Base-by-base conservation (phyloP, 2,797 vertebrate genomes). In the Cuculus canorus region DNA sequence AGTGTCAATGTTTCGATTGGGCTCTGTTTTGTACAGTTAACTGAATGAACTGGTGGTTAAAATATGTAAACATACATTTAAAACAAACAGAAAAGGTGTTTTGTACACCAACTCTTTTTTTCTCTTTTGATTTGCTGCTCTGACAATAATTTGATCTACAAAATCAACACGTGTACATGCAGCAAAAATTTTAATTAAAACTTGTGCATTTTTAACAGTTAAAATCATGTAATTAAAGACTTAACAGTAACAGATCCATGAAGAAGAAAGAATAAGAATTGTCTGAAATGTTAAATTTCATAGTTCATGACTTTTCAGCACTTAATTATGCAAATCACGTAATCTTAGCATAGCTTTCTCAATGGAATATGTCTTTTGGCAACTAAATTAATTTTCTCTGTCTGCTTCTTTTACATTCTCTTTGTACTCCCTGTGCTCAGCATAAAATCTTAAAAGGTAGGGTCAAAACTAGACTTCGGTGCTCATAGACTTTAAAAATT, bases 281-380 rank as follows among this genome's bases (percentile, higher is more conserved):
- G 30, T 65, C 65, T 86, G 63, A 86, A 70, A 80, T 53, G 39
- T 30, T 82, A 71, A 70, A 87, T 95, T 94, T 71, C 48, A 77
- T 79, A 82, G 83, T 73, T 95, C 90, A 70, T 57, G 83, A 89
- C 86, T 92, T 82, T 66, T 86, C 73, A 76, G 78, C 60, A 66
- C 68, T 95, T 94, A 82, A 71, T 91, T 87, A 89, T 70, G 86
- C 78, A 87, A 92, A 88, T 63, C 41, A 59, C 64, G 60, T 52
- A 70, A 69, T 86, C 30, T 33, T 84, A 93, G 72, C 65, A 64
- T 11, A 86, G 63, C 77, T 82, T 83, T 79, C 68, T 93, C 68
- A 84, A 76, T 60, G 35, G 73, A 92, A 91, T 75, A 61, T 12
- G 13, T 37, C 82, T 95, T 84, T 43, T 66, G 66, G 52, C 66